phyloP scores from a whole-genome alignment of 2,888 invertebrate genomes.

The Phyto melanocephala region DNA sequence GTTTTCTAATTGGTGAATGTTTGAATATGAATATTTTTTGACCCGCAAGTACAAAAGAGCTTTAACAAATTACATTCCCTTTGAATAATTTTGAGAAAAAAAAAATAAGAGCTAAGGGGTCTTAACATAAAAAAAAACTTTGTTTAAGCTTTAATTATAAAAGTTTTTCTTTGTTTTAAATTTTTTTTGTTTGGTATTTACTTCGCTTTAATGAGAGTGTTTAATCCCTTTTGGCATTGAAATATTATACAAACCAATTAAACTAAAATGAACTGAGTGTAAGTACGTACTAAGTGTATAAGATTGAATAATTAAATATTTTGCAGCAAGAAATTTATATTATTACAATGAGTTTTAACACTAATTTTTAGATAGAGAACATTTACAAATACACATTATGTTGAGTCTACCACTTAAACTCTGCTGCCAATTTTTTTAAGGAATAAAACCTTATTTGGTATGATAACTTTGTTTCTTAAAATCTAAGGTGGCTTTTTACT shows the following conservation, averaged over 20 bases:
- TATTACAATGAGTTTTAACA: too few species aligned
- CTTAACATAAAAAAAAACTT: neutral
- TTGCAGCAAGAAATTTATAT: too few species aligned
- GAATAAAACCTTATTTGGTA: neutral
- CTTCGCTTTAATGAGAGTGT: neutral
- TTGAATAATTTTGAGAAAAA: too few species aligned
- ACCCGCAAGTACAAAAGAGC: too few species aligned
- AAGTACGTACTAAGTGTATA: too few species aligned
- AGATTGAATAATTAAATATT: too few species aligned
- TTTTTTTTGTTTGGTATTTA: neutral
- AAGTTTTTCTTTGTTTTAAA: slow-evolving; percentile 12
- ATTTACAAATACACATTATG: neutral
- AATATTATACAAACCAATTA: neutral
- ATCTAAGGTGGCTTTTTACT: neutral
- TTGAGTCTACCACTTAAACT: neutral
- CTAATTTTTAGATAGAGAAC: too few species aligned
- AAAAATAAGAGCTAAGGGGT: neutral
- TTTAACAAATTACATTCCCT: too few species aligned
- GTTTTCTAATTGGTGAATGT: neutral
- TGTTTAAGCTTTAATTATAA: slow-evolving; percentile 9
- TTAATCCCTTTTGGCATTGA: slow-evolving; percentile 1
- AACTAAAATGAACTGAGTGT: neutral
- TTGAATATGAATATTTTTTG: too few species aligned
- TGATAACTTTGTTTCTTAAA: neutral
- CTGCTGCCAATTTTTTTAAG: slow-evolving; percentile 4